Evolutionary conservation across 2,888 invertebrate genomes (phyloP).

Genomic region (Seira musarum): DNA sequence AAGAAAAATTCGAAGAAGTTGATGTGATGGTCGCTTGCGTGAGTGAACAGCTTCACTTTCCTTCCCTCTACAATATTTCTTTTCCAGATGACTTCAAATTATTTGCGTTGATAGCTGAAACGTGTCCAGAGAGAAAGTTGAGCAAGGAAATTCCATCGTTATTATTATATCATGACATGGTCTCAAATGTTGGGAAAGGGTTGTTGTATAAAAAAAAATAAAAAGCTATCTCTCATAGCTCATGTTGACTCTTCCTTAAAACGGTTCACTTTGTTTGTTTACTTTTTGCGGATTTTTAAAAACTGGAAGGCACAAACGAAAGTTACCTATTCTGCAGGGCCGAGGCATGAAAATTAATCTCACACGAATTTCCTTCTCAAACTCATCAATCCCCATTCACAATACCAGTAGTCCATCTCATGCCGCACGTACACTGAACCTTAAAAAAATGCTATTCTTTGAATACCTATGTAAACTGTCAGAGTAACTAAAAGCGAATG

Average conservation of each 20-base stretch:
- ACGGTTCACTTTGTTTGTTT: not conserved
- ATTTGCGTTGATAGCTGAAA: constrained; percentile 3
- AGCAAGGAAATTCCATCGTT: not conserved
- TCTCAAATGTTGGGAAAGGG: too few relatives aligned
- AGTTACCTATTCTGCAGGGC: not conserved
- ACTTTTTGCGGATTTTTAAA: not conserved
- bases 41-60: not conserved
- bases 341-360: not conserved
- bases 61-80: not conserved
- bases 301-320: constrained; percentile 10
- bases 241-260: too few relatives aligned
- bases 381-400: not conserved
- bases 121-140: not conserved
- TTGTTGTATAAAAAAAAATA: too few relatives aligned
- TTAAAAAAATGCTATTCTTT: not conserved
- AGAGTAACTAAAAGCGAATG: not conserved
- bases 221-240: too few relatives aligned
- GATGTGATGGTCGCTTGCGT: not conserved
- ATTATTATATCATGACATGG: too few relatives aligned
- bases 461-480: not conserved
- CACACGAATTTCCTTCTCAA: not conserved
- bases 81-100: constrained; percentile 7
- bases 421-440: not conserved
- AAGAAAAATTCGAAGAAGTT: not conserved
- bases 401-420: not conserved